A percentile compares a stretch with the other conserved stretches of the same genome.
phyloP scores from a whole-genome alignment of 2,113 vertebrate species.

The Platichthys stellatus region DNA sequence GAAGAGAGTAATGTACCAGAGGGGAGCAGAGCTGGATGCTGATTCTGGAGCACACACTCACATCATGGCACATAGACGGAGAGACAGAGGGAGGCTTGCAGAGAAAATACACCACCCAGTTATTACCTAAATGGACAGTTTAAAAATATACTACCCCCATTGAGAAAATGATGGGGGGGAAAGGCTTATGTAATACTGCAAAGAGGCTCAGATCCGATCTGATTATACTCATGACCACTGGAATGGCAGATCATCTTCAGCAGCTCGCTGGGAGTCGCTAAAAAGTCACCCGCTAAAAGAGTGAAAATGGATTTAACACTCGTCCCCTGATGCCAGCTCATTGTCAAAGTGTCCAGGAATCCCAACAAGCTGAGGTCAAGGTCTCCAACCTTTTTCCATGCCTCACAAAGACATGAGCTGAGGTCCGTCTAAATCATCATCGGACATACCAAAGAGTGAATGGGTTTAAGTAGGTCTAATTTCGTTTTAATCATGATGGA shows the following conservation, averaged over 20 bases:
- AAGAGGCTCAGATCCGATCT: conserved; percentile 33
- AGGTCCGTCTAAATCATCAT: too few relatives aligned
- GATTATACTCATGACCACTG: conserved; percentile 29
- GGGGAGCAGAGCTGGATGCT: neutral
- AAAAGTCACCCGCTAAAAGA: conserved; percentile 30
- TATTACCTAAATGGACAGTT: conserved; percentile 22
- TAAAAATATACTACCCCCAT: conserved; percentile 6
- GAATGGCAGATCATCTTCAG: conserved; percentile 31
- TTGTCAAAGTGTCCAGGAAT: neutral
- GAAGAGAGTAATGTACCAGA: conserved; percentile 18
- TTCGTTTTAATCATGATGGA: too few relatives aligned
- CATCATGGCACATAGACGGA: neutral
- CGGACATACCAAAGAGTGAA: too few relatives aligned
- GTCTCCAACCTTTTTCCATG: neutral
- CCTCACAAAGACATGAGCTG: neutral
- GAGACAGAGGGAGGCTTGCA: neutral
- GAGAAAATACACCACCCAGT: conserved; percentile 2
- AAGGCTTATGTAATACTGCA: conserved; percentile 37
- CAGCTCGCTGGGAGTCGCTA: conserved; percentile 3
- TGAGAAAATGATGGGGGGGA: conserved; percentile 3
- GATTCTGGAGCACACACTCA: conserved; percentile 6
- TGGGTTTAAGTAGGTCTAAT: too few relatives aligned
- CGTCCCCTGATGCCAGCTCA: neutral
- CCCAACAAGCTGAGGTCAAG: neutral
- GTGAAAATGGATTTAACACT: conserved; percentile 16